These are phyloP conservation scores for Nannoperca obscura DNA, from an alignment of 2,797 vertebrate genomes.

Conservation along the genomic window DNA sequence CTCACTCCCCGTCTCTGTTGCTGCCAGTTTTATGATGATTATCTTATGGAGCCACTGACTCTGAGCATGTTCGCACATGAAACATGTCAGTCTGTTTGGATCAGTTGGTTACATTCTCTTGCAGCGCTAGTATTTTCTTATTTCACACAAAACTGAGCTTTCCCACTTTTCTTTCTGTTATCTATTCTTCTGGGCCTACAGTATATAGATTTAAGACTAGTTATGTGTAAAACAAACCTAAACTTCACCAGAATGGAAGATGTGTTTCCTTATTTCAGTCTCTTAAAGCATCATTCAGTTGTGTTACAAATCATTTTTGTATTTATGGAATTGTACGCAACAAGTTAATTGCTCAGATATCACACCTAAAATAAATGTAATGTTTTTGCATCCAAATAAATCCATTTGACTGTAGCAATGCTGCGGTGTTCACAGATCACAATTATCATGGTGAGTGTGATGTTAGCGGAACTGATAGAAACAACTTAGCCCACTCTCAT, in stretches of 20 bases:
- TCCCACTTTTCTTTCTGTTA: background rate
- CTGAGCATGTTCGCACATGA: constrained; percentile 10
- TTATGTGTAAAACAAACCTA: background rate
- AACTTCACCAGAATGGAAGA: background rate
- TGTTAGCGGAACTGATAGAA: constrained; percentile 1
- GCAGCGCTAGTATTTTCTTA: background rate
- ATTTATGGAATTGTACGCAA: background rate
- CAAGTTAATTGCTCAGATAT: no score
- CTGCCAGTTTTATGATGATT: background rate
- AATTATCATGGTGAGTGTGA: background rate
- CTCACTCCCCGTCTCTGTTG: background rate
- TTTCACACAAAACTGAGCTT: background rate
- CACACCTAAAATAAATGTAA: no score
- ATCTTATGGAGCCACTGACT: background rate
- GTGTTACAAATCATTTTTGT: no score
- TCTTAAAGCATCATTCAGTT: background rate
- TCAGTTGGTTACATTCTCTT: background rate
- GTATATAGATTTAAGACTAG: background rate
- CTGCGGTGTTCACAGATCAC: background rate
- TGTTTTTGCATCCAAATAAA: background rate
- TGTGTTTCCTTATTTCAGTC: background rate
- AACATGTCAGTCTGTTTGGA: constrained; percentile 5
- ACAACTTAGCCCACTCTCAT: no score
- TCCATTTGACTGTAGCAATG: background rate
- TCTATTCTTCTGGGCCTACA: background rate